These are phyloP conservation scores for Seriola aureovittata DNA, from an alignment of 2,113 vertebrate species.

Conservation along the genomic window DNA sequence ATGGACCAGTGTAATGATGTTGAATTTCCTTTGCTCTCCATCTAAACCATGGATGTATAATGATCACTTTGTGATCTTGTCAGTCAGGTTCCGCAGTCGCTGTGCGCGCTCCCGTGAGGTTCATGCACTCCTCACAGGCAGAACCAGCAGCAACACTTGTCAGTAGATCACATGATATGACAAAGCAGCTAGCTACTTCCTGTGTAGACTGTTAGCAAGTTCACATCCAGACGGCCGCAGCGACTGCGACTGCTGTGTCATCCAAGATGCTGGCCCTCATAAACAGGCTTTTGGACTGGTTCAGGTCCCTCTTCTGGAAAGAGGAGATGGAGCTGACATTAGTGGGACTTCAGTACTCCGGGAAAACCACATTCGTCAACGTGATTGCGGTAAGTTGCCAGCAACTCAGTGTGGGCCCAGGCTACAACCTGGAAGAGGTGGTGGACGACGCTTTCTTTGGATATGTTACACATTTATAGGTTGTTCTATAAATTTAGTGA, in stretches of 20 bases:
- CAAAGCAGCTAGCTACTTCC: constrained; percentile 68
- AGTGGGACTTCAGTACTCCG: constrained; percentile 92
- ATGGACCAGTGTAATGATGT: no score
- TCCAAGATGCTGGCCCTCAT: constrained; percentile 88
- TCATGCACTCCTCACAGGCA: background rate
- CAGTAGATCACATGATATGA: constrained; percentile 70
- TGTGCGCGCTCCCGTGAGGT: constrained; percentile 13
- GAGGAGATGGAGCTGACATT: constrained; percentile 93
- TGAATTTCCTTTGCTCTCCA: no score
- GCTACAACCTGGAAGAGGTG: constrained; percentile 42
- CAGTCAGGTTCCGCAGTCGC: background rate
- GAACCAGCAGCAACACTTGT: background rate
- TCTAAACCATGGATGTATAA: no score
- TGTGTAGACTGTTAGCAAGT: constrained; percentile 32
- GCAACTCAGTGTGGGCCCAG: constrained; percentile 58
- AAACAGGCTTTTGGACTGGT: constrained; percentile 91
- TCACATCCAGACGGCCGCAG: constrained; percentile 28
- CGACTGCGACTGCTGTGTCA: constrained; percentile 49
- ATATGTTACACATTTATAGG: no score
- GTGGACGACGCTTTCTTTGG: background rate
- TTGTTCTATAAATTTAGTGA: fast-evolving
- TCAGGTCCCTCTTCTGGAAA: constrained; percentile 91
- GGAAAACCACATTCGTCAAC: constrained; percentile 92
- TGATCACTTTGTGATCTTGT: background rate
- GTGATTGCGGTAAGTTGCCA: constrained; percentile 86